A percentile compares a stretch with the other conserved stretches of the same genome.
Conservation (phyloP, 2,113 vertebrate genomes). For the Pteruthius melanotis region DNA sequence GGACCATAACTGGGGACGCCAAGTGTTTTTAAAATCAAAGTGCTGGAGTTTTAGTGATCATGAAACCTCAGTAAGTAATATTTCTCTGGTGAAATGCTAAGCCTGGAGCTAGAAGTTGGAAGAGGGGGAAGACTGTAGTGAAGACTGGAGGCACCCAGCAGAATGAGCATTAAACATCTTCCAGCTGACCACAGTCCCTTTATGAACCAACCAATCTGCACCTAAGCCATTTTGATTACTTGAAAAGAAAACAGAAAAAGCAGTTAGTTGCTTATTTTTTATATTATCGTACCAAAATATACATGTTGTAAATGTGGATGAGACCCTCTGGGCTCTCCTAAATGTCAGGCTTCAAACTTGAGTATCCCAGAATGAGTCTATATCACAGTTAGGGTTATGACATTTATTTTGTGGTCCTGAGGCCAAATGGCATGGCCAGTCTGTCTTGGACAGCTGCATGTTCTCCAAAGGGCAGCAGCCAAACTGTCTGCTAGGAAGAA, state of each 20-base stretch:
- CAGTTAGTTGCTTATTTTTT: neutral
- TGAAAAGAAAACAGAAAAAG: neutral
- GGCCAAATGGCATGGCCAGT: neutral
- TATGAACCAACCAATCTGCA: neutral
- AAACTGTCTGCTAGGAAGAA: neutral
- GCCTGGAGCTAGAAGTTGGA: neutral
- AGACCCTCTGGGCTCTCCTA: neutral
- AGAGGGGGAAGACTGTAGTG: neutral
- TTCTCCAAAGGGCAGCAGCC: neutral
- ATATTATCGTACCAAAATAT: neutral
- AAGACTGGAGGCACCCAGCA: neutral
- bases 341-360: neutral
- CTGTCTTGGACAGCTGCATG: neutral
- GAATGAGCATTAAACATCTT: neutral
- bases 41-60: neutral
- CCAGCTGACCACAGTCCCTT: neutral
- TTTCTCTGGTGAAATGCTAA: neutral
- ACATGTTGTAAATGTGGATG: neutral
- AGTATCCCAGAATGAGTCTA: neutral
- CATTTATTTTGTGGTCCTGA: neutral
- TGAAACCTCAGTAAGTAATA: neutral
- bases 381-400: neutral
- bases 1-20: rapidly evolving
- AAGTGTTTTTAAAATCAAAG: neutral
- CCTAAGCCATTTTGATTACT: neutral